Percentiles rank a stretch among this genome's conserved stretches.
Evolutionary conservation across 2,888 invertebrate genomes (phyloP).

Genomic region (Aricia artaxerxes): DNA sequence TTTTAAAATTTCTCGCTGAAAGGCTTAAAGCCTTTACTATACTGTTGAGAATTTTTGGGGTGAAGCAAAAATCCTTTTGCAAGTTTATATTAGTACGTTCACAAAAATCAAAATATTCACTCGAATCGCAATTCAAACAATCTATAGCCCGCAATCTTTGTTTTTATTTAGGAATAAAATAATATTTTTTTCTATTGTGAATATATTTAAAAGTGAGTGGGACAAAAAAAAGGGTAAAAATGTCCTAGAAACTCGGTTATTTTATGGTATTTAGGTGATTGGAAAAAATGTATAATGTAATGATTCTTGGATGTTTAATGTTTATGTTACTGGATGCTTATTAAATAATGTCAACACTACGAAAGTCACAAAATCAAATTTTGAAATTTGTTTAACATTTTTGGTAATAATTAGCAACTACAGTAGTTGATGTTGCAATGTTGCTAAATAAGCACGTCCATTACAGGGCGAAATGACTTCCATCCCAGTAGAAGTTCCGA

Average conservation of each 20-base stretch:
- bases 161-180: neutral
- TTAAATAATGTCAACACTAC: too few relatives aligned
- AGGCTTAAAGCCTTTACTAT: constrained; percentile 20
- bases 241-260: neutral
- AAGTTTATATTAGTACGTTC: constrained; percentile 6
- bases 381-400: too few relatives aligned
- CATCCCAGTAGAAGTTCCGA: neutral
- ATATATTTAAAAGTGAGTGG: neutral
- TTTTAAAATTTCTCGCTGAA: constrained; percentile 21
- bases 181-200: neutral
- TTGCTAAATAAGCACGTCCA: too few relatives aligned
- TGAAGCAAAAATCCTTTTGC: constrained; percentile 20
- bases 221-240: neutral
- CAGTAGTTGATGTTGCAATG: too few relatives aligned
- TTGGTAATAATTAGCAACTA: too few relatives aligned
- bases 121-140: constrained; percentile 1
- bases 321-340: too few relatives aligned
- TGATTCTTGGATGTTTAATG: too few relatives aligned
- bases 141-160: neutral
- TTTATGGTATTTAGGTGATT: neutral
- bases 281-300: too few relatives aligned
- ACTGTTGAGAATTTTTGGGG: neutral
- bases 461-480: neutral
- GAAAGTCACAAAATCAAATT: too few relatives aligned
- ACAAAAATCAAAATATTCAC: neutral